Evolutionary conservation across 2,888 invertebrate genomes (phyloP), one percentile per base, ranked within the genome.

Genomic region (Lepidochitona cinerea): DNA sequence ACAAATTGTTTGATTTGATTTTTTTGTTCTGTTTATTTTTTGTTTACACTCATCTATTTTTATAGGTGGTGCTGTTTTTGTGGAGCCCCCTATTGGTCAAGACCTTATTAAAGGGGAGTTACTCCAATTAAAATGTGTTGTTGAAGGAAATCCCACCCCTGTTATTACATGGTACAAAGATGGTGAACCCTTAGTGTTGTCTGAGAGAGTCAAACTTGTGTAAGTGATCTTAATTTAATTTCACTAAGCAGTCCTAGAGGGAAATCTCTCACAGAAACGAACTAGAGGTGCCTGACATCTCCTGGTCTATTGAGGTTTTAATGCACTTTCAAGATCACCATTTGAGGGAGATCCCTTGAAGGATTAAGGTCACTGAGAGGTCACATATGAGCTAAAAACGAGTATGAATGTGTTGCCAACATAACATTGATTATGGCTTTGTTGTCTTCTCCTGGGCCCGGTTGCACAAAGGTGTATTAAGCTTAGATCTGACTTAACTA

Each of bases 11-110:
- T n/a, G n/a, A n/a, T n/a, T n/a, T n/a, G n/a, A n/a, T n/a, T n/a
- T n/a, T n/a, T n/a, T n/a, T n/a, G n/a, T n/a, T n/a, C n/a, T n/a
- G n/a, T n/a, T n/a, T n/a, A n/a, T n/a, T n/a, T n/a, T n/a, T n/a
- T n/a, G n/a, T n/a, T n/a, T n/a, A n/a, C n/a, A n/a, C n/a, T n/a
- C n/a, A n/a, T n/a, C n/a, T n/a, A n/a, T n/a, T n/a, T n/a, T n/a
- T n/a, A n/a, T 76, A 88, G 88, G 87, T 41, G 81, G 85, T 26
- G 87, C 88, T 29, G 76, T 84, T 53, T 84, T 89, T 53, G 73
- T 81, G 9, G 79, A 84, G 70, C 87, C 87, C 23, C 88, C 87
- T 0, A 66, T 79, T 5, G 80, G 79, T 67, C 74, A 77, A 18
- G 80, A 81, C 32, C 75, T 87, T 1, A 71, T 85, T 29, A 84